Evolutionary conservation across 2,888 invertebrate genomes (phyloP).

Genomic region (Xanthostigma xanthostigma): DNA sequence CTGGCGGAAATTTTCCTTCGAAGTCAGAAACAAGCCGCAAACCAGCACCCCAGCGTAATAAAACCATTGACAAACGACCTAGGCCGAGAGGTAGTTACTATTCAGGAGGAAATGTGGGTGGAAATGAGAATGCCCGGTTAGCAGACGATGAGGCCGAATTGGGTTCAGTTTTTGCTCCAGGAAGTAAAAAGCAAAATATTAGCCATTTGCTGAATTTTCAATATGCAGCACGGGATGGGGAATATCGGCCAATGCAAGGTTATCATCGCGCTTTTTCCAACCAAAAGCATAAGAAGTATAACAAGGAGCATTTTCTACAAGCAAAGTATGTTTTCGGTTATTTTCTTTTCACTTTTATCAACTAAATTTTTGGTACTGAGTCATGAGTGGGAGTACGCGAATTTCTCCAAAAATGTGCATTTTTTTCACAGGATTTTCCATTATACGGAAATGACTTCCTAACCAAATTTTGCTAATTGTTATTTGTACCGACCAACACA

Average conservation of each 20-base stretch:
- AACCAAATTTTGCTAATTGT: no score
- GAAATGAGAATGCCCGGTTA: slow-evolving; percentile 57
- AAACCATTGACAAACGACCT: slow-evolving; percentile 55
- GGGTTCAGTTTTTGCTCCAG: slow-evolving; percentile 69
- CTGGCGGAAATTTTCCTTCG: slow-evolving; percentile 33
- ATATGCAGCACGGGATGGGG: slow-evolving; percentile 48
- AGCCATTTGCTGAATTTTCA: slow-evolving; percentile 90
- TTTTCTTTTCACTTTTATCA: slow-evolving; percentile 6
- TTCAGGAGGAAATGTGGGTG: slow-evolving; percentile 35
- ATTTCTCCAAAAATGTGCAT: background rate
- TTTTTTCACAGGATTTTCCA: slow-evolving; percentile 2
- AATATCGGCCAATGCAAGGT: slow-evolving; percentile 14
- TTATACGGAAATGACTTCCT: background rate
- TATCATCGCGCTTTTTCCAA: slow-evolving; percentile 29
- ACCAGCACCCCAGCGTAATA: slow-evolving; percentile 48
- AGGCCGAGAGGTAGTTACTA: slow-evolving; percentile 47
- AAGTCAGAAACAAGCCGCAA: slow-evolving; percentile 54
- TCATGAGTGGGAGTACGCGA: background rate
- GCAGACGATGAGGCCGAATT: slow-evolving; percentile 48
- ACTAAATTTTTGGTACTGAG: no score
- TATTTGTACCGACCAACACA: no score
- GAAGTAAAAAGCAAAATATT: slow-evolving; percentile 83
- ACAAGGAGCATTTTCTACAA: slow-evolving; percentile 87
- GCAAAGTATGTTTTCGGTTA: slow-evolving; percentile 57
- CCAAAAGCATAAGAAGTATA: slow-evolving; percentile 52